Percentiles rank a stretch among this genome's conserved stretches.
phyloP scores from a whole-genome alignment of 2,113 vertebrate genomes.

The Capreolus pygargus region DNA sequence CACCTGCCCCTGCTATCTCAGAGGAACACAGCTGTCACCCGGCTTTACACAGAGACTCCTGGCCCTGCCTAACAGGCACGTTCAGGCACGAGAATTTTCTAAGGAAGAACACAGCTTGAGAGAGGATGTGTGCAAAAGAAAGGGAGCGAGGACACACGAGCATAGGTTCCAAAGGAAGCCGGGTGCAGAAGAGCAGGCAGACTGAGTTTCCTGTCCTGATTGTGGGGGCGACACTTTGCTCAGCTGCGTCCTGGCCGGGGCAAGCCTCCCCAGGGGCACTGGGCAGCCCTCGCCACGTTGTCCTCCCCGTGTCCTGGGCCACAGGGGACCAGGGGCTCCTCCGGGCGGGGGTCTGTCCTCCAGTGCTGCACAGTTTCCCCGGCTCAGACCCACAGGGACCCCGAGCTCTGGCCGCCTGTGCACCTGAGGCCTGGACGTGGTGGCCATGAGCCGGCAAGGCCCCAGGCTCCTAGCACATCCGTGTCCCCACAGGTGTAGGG shows the following conservation, averaged over 20 bases:
- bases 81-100: background rate
- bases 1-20: background rate
- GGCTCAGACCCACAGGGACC: background rate
- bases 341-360: background rate
- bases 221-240: background rate
- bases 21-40: background rate
- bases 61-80: background rate
- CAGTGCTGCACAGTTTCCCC: background rate
- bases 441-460: background rate
- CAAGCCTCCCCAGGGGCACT: background rate
- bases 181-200: background rate
- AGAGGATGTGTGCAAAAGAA: background rate
- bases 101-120: background rate
- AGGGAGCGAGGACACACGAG: background rate
- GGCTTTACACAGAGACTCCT: background rate
- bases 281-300: background rate
- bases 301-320: background rate
- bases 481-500: background rate
- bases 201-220: background rate
- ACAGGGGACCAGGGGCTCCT: background rate
- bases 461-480: background rate
- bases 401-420: background rate
- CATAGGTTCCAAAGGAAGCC: background rate
- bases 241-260: fast-evolving
- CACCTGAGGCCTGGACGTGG: background rate